Evolutionary conservation across 1,140 invertebrate species (phyloP), one percentile per base, ranked within the genome.

Genomic region (Wiebesia pumilae): DNA sequence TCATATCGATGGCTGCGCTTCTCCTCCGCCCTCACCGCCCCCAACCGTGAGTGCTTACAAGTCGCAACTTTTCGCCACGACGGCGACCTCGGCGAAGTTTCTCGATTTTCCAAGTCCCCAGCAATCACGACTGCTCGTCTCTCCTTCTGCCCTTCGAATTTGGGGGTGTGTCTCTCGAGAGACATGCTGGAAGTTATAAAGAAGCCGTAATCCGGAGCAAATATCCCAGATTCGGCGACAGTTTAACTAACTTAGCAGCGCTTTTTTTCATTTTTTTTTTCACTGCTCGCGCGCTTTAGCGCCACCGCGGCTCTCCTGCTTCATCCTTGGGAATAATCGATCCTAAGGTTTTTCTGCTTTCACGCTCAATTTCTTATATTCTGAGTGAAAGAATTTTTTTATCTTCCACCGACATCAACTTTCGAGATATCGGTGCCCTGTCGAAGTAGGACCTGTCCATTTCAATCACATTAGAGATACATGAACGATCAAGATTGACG

Each of bases 201-300:
- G 82, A 84, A 84, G 82, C 71, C 73, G 51, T 77, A 77, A 84
- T 84, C 71, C 82, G 27, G 71, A 62, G 54, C 69, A 77, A 75
- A 84, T 62, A 84, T 84, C 58, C 71, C 62, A 30, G 43, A 69
- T 79, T 84, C 40, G 75, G 58, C 38, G 75, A 69, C 75, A 35
- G 73, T 84, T 79, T 84, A 79, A 84, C 83, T 27, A 79, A 79
- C 83, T 84, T 78, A 47, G 24, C 21, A 27, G 10, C 24, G 24
- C n/a, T n/a, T n/a, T n/a, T n/a, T n/a, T n/a, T n/a, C n/a, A n/a
- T n/a, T n/a, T n/a, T n/a, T n/a, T n/a, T n/a, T n/a, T n/a, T n/a
- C n/a, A n/a, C n/a, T 14, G 12, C 6, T 27, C 30, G 33, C 21
- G 38, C 79, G 54, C 27, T 0, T 30, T 0, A 47, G 3, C 47